These are phyloP conservation scores for Maniola jurtina DNA, from an alignment of 1,140 invertebrate genomes.

Conservation along the genomic window DNA sequence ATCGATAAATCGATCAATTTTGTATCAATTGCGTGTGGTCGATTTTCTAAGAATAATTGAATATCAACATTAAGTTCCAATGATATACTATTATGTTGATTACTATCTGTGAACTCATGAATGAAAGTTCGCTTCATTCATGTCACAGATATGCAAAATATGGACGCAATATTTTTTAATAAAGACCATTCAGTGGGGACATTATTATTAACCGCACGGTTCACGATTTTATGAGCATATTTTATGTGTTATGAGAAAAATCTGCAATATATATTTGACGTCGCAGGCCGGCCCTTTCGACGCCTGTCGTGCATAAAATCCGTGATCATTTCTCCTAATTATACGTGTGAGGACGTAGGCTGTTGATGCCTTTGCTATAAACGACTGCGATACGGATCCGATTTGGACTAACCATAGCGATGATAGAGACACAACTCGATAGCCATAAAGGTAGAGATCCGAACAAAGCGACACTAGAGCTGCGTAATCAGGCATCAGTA, in stretches of 20 bases:
- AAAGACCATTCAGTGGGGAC: constrained; percentile 59
- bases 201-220: constrained; percentile 59
- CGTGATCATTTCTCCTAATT: constrained; percentile 73
- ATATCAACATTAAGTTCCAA: constrained; percentile 63
- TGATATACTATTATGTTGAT: constrained; percentile 66
- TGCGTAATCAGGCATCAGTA: too few relatives aligned
- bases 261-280: constrained; percentile 69
- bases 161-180: constrained; percentile 43
- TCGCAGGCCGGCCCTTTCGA: constrained; percentile 63
- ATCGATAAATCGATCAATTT: constrained; percentile 75
- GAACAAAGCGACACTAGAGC: too few relatives aligned
- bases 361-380: constrained; percentile 9
- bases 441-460: too few relatives aligned
- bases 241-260: constrained; percentile 66
- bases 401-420: not conserved
- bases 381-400: not conserved
- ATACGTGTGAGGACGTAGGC: constrained; percentile 59
- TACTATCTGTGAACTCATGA: constrained; percentile 48
- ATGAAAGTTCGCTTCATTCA: constrained; percentile 57
- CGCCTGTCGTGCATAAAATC: constrained; percentile 72
- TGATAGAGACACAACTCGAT: too few relatives aligned
- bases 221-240: constrained; percentile 61
- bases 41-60: constrained; percentile 71
- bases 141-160: constrained; percentile 39
- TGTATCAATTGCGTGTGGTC: constrained; percentile 71